Conservation (phyloP, 2,797 vertebrate species). For the Taenioides sp. region DNA sequence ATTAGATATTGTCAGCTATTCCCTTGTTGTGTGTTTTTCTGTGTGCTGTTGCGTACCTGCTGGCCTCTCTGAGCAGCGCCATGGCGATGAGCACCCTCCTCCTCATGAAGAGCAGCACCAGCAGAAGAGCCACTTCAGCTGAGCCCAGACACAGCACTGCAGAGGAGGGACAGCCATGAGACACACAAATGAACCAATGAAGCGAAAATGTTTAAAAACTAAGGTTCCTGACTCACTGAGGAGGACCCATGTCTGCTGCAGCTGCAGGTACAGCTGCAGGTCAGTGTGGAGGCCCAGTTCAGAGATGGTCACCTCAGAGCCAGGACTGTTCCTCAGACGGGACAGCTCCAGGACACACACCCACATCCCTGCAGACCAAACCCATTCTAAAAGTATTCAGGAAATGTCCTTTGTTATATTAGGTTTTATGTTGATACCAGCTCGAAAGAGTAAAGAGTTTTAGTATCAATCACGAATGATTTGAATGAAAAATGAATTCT, state of each 20-base stretch:
- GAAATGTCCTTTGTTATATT: no score
- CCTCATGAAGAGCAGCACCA: slow-evolving; percentile 86
- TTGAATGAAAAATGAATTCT: no score
- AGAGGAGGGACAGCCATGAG: slow-evolving; percentile 8
- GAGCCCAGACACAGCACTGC: slow-evolving; percentile 83
- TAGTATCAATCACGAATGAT: no score
- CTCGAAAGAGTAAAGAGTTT: no score
- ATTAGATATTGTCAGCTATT: not conserved
- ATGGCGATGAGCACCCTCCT: slow-evolving; percentile 84
- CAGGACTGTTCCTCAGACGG: slow-evolving; percentile 72
- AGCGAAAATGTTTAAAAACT: no score
- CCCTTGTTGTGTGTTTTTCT: not conserved
- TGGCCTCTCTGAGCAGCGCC: slow-evolving; percentile 87
- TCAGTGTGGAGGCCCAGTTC: slow-evolving; percentile 86
- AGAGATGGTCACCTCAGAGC: slow-evolving; percentile 77
- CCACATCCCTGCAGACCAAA: slow-evolving; percentile 80
- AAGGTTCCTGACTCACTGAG: slow-evolving; percentile 79
- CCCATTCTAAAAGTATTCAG: no score
- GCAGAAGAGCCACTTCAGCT: slow-evolving; percentile 78
- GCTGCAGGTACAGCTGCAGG: slow-evolving; percentile 83
- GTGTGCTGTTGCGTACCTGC: slow-evolving; percentile 77
- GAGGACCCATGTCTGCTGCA: slow-evolving; percentile 88
- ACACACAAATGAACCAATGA: no score
- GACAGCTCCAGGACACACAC: slow-evolving; percentile 81
- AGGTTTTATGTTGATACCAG: no score